Conservation (phyloP, 2,113 vertebrate species). For the rabbit (Oryctolagus cuniculus) region DNA sequence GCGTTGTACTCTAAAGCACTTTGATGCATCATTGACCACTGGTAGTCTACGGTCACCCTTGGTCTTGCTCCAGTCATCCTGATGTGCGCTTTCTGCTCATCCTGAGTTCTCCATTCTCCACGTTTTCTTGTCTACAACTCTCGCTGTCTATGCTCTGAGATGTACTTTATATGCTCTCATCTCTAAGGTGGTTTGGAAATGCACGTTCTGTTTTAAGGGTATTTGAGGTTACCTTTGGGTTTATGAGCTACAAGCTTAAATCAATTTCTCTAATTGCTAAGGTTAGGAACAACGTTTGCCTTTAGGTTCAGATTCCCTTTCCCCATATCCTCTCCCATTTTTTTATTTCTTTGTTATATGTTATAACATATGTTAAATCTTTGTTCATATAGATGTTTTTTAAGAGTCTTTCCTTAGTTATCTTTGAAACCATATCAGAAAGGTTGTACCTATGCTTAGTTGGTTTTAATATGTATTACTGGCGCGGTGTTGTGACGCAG, state of each 20-base stretch:
- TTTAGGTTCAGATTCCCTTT: neutral
- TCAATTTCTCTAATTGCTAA: neutral
- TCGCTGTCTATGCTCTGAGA: neutral
- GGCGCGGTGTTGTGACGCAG: too few relatives aligned
- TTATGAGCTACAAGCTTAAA: neutral
- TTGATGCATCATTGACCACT: neutral
- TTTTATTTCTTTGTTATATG: neutral
- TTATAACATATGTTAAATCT: neutral
- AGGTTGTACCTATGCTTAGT: neutral
- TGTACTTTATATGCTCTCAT: neutral
- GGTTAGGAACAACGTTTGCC: neutral
- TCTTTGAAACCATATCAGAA: neutral
- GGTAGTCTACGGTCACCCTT: neutral
- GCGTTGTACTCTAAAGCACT: neutral
- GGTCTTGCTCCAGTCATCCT: neutral
- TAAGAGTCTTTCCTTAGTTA: neutral
- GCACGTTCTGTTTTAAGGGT: neutral
- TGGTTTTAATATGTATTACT: neutral
- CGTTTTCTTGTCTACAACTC: neutral
- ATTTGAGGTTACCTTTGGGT: neutral
- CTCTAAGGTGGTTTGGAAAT: neutral
- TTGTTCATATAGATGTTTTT: slow-evolving; percentile 7
- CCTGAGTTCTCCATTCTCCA: neutral
- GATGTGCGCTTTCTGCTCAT: neutral
- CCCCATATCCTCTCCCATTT: neutral